Evolutionary conservation across 1,140 invertebrate species (phyloP).

Genomic region (Olivierus martensii): DNA sequence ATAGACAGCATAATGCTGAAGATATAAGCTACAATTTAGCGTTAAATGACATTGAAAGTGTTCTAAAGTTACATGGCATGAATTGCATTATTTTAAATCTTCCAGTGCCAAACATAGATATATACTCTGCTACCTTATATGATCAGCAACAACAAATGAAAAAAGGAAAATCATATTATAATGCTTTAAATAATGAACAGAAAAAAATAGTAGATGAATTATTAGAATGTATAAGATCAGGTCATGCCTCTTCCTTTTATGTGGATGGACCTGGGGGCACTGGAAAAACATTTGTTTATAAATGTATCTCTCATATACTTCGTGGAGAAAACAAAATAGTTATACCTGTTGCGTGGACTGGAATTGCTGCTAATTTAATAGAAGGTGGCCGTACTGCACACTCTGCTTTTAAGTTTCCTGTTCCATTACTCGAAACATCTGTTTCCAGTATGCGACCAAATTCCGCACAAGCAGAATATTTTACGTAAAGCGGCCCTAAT

Average conservation of each 20-base stretch:
- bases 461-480: not conserved
- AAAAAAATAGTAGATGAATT: no score
- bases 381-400: not conserved
- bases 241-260: not conserved
- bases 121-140: not conserved
- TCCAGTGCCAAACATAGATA: not conserved
- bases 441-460: not conserved
- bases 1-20: not conserved
- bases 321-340: not conserved
- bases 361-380: constrained; percentile 5
- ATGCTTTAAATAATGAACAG: not conserved
- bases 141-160: not conserved
- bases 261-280: not conserved
- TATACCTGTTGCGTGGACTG: not conserved
- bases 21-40: not conserved
- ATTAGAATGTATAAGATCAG: no score
- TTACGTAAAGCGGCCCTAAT: not conserved
- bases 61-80: not conserved
- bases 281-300: not conserved
- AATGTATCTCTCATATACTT: not conserved
- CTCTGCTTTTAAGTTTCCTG: constrained; percentile 2
- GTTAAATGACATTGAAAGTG: not conserved
- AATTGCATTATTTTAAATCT: not conserved
- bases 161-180: not conserved
- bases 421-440: constrained; percentile 1